Conservation (phyloP, 2,888 invertebrate genomes). For the Scaptomyza reducta region DNA sequence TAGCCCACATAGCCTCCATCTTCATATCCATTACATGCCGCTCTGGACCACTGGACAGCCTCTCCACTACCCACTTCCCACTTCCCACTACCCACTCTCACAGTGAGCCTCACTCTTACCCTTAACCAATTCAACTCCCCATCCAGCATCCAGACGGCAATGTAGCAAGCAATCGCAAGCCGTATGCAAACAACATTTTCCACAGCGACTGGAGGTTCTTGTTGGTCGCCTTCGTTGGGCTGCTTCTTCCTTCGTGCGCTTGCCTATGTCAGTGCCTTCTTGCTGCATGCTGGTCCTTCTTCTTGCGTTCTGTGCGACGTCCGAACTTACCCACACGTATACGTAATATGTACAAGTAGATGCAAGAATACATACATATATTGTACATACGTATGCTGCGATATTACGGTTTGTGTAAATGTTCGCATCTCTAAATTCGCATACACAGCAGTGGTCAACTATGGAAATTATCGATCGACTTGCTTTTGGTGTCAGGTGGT, state of each 20-base stretch:
- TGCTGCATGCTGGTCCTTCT: slow-evolving; percentile 65
- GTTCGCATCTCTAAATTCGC: slow-evolving; percentile 82
- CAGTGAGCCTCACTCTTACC: slow-evolving; percentile 11
- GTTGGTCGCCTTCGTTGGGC: slow-evolving; percentile 74
- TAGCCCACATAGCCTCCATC: slow-evolving; percentile 73
- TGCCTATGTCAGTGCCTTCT: slow-evolving; percentile 63
- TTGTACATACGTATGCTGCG: slow-evolving; percentile 23
- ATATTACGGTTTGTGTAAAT: slow-evolving; percentile 75
- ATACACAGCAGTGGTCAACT: slow-evolving; percentile 83
- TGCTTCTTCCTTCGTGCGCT: slow-evolving; percentile 59
- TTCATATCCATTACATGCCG: slow-evolving; percentile 64
- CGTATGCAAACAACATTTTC: slow-evolving; percentile 83
- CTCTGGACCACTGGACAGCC: slow-evolving; percentile 61
- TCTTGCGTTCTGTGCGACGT: slow-evolving; percentile 60
- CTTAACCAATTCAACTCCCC: slow-evolving; percentile 16
- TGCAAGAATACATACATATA: slow-evolving; percentile 20
- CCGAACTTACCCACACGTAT: slow-evolving; percentile 19
- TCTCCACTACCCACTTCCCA: slow-evolving; percentile 8
- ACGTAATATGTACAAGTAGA: not conserved
- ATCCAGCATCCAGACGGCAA: slow-evolving; percentile 40
- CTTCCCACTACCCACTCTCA: not conserved
- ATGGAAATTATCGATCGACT: slow-evolving; percentile 84
- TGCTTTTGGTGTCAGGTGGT: slow-evolving; percentile 83
- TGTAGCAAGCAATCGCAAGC: slow-evolving; percentile 81
- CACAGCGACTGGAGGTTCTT: slow-evolving; percentile 74